phyloP scores from a whole-genome alignment of 2,888 invertebrate genomes.

The Acanthosoma haemorrhoidale region DNA sequence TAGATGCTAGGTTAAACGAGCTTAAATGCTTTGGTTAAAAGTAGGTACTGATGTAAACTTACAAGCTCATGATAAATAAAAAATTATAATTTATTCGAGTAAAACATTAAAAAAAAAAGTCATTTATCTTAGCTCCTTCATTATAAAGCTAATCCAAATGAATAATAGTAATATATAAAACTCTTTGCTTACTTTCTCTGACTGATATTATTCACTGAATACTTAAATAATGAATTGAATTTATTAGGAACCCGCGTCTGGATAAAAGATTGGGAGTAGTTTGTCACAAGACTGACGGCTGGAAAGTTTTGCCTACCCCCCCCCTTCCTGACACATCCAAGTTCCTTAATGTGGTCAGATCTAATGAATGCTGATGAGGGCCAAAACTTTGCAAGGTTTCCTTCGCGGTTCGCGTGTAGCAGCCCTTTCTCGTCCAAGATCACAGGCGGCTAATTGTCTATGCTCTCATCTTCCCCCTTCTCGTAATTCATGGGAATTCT shows the following conservation, averaged over 20 bases:
- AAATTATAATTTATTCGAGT: too few species aligned
- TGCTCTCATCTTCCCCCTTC: too few species aligned
- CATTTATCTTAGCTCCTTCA: not conserved
- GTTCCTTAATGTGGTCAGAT: slow-evolving; percentile 1
- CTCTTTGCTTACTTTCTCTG: not conserved
- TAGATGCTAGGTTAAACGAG: too few species aligned
- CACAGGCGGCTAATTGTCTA: too few species aligned
- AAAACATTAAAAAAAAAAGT: not conserved
- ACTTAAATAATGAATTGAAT: slow-evolving; percentile 10
- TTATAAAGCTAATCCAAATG: not conserved
- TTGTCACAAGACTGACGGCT: not conserved
- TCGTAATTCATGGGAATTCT: too few species aligned
- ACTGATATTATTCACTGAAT: not conserved
- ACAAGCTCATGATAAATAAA: too few species aligned
- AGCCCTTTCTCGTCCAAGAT: too few species aligned
- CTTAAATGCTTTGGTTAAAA: too few species aligned
- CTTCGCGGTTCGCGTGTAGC: not conserved
- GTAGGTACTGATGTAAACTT: too few species aligned
- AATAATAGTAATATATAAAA: not conserved
- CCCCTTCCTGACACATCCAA: not conserved
- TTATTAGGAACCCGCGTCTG: not conserved
- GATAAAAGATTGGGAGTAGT: slow-evolving; percentile 1
- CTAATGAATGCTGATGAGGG: slow-evolving; percentile 11
- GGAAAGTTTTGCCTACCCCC: not conserved
- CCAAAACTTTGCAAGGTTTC: not conserved